These are phyloP conservation scores for Drosophila punjabiensis DNA, from an alignment of 1,140 invertebrate species.

Conservation along the genomic window DNA sequence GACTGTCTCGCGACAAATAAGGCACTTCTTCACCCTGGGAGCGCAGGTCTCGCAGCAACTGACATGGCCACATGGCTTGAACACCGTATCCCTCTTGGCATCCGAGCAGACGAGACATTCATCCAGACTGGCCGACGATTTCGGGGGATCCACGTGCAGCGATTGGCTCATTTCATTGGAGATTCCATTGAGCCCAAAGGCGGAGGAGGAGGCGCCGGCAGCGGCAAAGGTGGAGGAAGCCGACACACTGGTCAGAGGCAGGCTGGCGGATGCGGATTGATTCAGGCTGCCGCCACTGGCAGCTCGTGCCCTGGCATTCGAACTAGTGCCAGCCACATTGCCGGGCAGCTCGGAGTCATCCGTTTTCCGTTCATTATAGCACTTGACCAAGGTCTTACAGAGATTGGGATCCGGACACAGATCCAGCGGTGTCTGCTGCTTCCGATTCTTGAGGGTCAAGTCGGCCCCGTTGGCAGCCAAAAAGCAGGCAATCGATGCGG, in stretches of 20 bases:
- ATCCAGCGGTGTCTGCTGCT: conserved; percentile 97
- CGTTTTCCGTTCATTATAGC: too few relatives aligned
- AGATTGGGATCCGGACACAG: conserved; percentile 98
- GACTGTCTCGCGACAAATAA: conserved; percentile 95
- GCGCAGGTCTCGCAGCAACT: conserved; percentile 96
- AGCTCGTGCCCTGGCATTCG: too few relatives aligned
- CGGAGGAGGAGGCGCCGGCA: conserved; percentile 37
- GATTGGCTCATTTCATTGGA: too few relatives aligned
- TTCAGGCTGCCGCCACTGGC: too few relatives aligned
- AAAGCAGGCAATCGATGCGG: too few relatives aligned
- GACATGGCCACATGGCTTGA: conserved; percentile 95
- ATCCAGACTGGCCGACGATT: conserved; percentile 88
- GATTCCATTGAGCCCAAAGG: too few relatives aligned
- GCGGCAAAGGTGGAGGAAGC: conserved; percentile 39
- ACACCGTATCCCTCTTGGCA: conserved; percentile 94
- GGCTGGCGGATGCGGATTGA: too few relatives aligned
- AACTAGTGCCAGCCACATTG: too few relatives aligned
- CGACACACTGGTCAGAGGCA: conserved; percentile 63
- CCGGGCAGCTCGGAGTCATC: too few relatives aligned
- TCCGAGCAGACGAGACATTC: conserved; percentile 99
- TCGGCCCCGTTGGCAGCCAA: conserved; percentile 97
- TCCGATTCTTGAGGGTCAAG: conserved; percentile 97
- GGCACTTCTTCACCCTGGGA: conserved; percentile 97
- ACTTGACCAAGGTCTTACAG: too few relatives aligned
- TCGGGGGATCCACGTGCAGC: conserved; percentile 50